phyloP scores from a whole-genome alignment of 2,888 invertebrate genomes.

The Plutella xylostella region DNA sequence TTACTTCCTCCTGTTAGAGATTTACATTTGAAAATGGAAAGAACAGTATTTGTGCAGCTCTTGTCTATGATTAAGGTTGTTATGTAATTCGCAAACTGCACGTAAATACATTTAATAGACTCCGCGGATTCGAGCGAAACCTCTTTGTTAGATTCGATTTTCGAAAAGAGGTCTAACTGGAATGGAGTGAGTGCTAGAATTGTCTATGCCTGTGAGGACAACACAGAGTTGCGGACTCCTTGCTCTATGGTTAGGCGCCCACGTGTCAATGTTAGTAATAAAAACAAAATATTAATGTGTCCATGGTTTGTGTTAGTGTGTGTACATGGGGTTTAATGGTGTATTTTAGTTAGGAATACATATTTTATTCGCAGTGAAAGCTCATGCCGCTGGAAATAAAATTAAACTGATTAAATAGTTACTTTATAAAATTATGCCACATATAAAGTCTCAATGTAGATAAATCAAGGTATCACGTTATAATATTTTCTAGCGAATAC shows the following conservation, averaged over 20 bases:
- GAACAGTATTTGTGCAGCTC: conserved; percentile 36
- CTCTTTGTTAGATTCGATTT: neutral
- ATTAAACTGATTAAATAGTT: no score
- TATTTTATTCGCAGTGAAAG: neutral
- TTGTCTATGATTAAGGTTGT: conserved; percentile 8
- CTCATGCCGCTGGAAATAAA: conserved; percentile 7
- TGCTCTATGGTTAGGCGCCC: conserved; percentile 27
- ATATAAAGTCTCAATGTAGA: no score
- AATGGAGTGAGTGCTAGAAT: conserved; percentile 34
- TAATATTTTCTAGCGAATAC: no score
- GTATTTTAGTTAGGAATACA: neutral
- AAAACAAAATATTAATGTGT: neutral
- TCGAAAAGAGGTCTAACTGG: neutral
- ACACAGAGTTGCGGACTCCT: conserved; percentile 29
- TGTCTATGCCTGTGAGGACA: conserved; percentile 61
- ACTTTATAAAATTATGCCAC: no score
- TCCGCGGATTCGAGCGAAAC: neutral
- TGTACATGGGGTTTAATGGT: neutral
- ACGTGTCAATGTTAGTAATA: neutral
- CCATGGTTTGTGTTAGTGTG: conserved; percentile 1
- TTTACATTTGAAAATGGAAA: conserved; percentile 38
- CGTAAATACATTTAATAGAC: neutral
- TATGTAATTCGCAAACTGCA: neutral
- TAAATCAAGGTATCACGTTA: no score
- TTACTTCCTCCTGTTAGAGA: conserved; percentile 62